Evolutionary conservation across 2,888 invertebrate species (phyloP).

Genomic region (Synergus gifuensis): DNA sequence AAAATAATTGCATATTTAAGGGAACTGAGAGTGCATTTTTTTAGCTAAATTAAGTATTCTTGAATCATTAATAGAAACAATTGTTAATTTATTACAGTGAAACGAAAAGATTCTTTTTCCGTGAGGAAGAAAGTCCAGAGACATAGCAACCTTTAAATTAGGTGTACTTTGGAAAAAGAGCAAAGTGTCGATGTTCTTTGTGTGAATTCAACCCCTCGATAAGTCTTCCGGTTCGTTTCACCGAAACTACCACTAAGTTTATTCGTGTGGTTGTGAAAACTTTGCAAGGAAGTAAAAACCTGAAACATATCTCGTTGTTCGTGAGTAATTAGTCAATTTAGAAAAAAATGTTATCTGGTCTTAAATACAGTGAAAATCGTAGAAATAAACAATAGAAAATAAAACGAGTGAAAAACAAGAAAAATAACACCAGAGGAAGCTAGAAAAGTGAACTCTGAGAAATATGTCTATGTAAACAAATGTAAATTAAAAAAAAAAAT

Average conservation of each 20-base stretch:
- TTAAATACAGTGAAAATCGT: constrained; percentile 18
- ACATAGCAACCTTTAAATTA: background rate
- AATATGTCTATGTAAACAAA: background rate
- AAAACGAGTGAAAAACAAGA: background rate
- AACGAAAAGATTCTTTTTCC: background rate
- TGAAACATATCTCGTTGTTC: constrained; percentile 12
- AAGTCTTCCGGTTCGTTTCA: constrained; percentile 29
- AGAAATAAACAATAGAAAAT: background rate
- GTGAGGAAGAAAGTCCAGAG: background rate
- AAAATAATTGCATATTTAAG: no score
- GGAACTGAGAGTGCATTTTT: no score
- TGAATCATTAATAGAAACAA: no score
- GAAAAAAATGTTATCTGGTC: constrained; percentile 23
- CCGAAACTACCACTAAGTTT: constrained; percentile 13
- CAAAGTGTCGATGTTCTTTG: constrained; percentile 3
- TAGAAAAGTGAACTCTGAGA: background rate
- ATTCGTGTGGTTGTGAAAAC: constrained; percentile 6
- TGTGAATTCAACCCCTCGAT: constrained; percentile 14
- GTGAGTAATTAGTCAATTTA: constrained; percentile 35
- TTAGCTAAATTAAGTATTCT: no score
- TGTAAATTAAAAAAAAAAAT: background rate
- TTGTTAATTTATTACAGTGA: no score
- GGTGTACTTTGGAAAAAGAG: background rate
- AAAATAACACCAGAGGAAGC: background rate
- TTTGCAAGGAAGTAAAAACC: constrained; percentile 1